Conservation (phyloP, 2,797 vertebrate species). For the Urocyon cinereoargenteus region DNA sequence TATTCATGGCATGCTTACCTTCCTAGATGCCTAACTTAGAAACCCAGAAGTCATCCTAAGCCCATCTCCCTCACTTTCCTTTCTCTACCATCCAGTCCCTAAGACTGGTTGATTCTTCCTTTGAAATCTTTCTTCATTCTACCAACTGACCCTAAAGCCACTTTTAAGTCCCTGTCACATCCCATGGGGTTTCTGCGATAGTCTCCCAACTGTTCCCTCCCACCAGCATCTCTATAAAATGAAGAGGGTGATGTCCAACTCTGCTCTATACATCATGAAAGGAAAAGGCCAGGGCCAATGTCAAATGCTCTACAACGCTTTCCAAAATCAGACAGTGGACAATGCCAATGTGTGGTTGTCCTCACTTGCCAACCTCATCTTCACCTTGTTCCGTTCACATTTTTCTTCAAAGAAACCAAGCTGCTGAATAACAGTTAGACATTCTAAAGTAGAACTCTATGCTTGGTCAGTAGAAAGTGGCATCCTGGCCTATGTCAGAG, state of each 20-base stretch:
- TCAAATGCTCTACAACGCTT: not conserved
- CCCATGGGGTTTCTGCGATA: not conserved
- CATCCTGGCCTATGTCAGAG: not conserved
- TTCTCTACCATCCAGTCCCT: not conserved
- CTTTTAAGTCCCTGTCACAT: not conserved
- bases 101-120: not conserved
- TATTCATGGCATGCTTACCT: not conserved
- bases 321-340: not conserved
- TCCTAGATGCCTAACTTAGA: not conserved
- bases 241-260: not conserved
- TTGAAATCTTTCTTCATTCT: not conserved
- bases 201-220: not conserved
- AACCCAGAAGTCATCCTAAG: not conserved
- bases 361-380: not conserved
- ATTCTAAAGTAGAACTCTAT: not conserved
- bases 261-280: not conserved
- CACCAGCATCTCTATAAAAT: not conserved
- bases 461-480: not conserved
- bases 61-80: not conserved
- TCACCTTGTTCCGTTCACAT: not conserved
- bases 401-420: conserved; percentile 64
- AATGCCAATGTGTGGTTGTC: not conserved
- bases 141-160: not conserved
- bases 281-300: not conserved
- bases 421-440: not conserved